Percentiles rank a stretch among this genome's conserved stretches.
phyloP scores from a whole-genome alignment of 1,140 invertebrate genomes.

The Cepaea nemoralis region DNA sequence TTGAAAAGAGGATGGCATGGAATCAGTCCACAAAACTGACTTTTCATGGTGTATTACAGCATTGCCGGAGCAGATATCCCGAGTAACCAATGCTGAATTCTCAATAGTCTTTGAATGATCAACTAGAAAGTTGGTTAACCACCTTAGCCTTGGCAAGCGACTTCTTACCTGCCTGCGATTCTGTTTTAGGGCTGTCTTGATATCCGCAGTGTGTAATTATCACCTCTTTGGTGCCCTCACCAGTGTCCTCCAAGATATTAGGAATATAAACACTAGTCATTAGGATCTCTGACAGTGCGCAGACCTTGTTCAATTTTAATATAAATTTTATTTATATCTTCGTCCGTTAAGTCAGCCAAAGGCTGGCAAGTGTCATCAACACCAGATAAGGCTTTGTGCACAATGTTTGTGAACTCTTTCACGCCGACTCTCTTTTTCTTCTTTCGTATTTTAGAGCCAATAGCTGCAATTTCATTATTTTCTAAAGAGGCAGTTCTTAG shows the following conservation, averaged over 20 bases:
- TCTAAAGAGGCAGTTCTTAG: too few relatives aligned
- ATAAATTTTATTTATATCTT: conserved; percentile 5
- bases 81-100: not conserved
- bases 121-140: not conserved
- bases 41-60: too few relatives aligned
- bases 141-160: not conserved
- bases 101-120: not conserved
- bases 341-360: not conserved
- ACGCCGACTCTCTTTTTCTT: not conserved
- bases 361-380: not conserved
- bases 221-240: not conserved
- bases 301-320: conserved; percentile 26
- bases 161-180: not conserved
- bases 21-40: not conserved
- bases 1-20: not conserved
- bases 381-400: not conserved
- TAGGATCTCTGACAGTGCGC: not conserved
- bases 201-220: not conserved
- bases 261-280: conserved; percentile 25
- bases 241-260: not conserved
- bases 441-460: not conserved
- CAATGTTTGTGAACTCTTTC: not conserved
- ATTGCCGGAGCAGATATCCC: too few relatives aligned
- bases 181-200: not conserved
- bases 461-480: too few relatives aligned